Percentiles rank a stretch among this genome's conserved stretches.
phyloP scores from a whole-genome alignment of 1,140 invertebrate species.

The Drosophila erecta region DNA sequence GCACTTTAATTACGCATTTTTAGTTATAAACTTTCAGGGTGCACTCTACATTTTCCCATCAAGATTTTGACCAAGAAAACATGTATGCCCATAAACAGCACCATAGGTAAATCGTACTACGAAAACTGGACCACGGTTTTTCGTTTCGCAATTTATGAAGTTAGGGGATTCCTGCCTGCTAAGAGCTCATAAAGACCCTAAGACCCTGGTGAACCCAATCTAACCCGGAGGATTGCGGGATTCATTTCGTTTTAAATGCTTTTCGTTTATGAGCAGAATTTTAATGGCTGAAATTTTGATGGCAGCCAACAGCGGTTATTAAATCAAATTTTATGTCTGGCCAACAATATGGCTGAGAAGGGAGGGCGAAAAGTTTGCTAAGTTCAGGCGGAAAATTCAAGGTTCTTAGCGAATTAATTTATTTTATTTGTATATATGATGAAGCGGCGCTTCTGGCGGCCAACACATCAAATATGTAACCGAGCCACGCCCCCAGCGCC shows the following conservation, averaged over 20 bases:
- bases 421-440: slow-evolving; percentile 7
- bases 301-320: slow-evolving; percentile 67
- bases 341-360: slow-evolving; percentile 36
- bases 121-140: slow-evolving; percentile 1
- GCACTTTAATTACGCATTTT: not conserved
- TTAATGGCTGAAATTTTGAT: slow-evolving; percentile 73
- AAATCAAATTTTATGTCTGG: slow-evolving; percentile 75
- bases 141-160: slow-evolving; percentile 31
- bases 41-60: not conserved
- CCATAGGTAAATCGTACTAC: not conserved
- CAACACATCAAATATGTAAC: slow-evolving; percentile 38
- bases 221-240: slow-evolving; percentile 29
- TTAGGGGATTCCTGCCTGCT: slow-evolving; percentile 24
- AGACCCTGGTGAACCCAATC: slow-evolving; percentile 32
- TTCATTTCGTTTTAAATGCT: slow-evolving; percentile 70
- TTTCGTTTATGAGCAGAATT: slow-evolving; percentile 57
- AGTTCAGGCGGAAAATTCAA: slow-evolving; percentile 29
- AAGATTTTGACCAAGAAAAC: not conserved
- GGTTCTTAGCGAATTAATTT: slow-evolving; percentile 46
- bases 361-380: slow-evolving; percentile 15
- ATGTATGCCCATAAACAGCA: not conserved
- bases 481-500: not conserved
- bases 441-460: not conserved
- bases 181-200: slow-evolving; percentile 66
- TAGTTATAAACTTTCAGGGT: not conserved